Evolutionary conservation across 1,140 invertebrate species (phyloP).

Genomic region (Oreohelix idahoensis): DNA sequence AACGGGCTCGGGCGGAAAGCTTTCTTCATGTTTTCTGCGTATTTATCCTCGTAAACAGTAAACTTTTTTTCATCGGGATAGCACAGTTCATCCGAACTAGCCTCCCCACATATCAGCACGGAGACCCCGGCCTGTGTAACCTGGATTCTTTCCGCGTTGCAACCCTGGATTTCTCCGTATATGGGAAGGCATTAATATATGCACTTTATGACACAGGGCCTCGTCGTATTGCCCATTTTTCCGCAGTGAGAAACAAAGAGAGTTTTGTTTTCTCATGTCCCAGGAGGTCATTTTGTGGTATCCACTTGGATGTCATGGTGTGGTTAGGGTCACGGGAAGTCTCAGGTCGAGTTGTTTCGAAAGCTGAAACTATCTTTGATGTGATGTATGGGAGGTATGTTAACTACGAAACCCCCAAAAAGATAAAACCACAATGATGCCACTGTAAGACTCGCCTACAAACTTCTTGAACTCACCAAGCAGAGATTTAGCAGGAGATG

Average conservation of each 20-base stretch:
- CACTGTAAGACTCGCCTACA: constrained; percentile 26
- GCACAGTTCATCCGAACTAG: constrained; percentile 30
- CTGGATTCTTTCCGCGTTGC: constrained; percentile 42
- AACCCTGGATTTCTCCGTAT: constrained; percentile 49
- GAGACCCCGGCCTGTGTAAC: constrained; percentile 37
- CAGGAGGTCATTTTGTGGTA: constrained; percentile 46
- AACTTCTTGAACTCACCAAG: constrained; percentile 29
- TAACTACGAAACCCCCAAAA: constrained; percentile 43
- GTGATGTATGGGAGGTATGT: constrained; percentile 25
- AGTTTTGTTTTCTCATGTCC: constrained; percentile 43
- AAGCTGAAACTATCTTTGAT: constrained; percentile 39
- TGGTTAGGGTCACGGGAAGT: constrained; percentile 30
- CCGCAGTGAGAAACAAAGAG: constrained; percentile 63
- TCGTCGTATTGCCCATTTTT: constrained; percentile 58
- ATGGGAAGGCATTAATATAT: constrained; percentile 80
- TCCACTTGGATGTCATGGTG: constrained; percentile 35
- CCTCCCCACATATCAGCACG: constrained; percentile 25
- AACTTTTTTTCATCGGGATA: constrained; percentile 10
- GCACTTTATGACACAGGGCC: constrained; percentile 56
- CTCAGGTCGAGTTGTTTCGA: constrained; percentile 23
- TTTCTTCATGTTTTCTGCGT: no score
- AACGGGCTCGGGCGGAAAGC: constrained; percentile 2
- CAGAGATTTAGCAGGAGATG: constrained; percentile 36
- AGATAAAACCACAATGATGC: constrained; percentile 47
- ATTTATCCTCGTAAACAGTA: constrained; percentile 34